A percentile compares a stretch with the other conserved stretches of the same genome.
These are phyloP conservation scores for Danio tinwini DNA, from an alignment of 2,797 vertebrate genomes.

Conservation along the genomic window DNA sequence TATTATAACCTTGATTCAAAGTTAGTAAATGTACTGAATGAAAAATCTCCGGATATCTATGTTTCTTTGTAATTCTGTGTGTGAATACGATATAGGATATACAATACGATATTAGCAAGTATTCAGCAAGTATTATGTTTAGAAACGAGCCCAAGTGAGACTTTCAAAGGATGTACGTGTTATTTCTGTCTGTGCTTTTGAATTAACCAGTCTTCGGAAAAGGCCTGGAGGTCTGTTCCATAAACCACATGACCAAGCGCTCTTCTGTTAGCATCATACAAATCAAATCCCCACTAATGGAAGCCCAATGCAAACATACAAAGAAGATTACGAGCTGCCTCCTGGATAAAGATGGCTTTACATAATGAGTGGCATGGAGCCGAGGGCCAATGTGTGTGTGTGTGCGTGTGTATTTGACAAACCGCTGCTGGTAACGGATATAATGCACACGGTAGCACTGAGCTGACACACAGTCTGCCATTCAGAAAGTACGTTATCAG, in stretches of 20 bases:
- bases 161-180: not conserved
- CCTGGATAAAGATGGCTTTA: constrained; percentile 76
- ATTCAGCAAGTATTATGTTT: not conserved
- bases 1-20: no score
- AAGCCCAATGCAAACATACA: constrained; percentile 77
- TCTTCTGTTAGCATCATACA: constrained; percentile 74
- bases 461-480: constrained; percentile 78
- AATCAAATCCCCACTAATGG: constrained; percentile 81
- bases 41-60: no score
- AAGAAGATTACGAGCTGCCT: constrained; percentile 74
- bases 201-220: constrained; percentile 47
- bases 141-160: not conserved
- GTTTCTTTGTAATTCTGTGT: no score
- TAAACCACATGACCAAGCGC: constrained; percentile 64
- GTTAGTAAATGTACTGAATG: no score
- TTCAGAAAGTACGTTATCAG: constrained; percentile 75
- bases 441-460: constrained; percentile 71
- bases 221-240: constrained; percentile 67
- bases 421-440: constrained; percentile 64
- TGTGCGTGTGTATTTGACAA: constrained; percentile 37
- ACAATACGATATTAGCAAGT: not conserved
- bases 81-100: no score
- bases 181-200: constrained; percentile 60
- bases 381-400: constrained; percentile 19
- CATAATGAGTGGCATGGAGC: constrained; percentile 70